Evolutionary conservation across 2,113 vertebrate genomes (phyloP), one percentile per base, ranked within the genome.

Genomic region (Tretioscincus oriximinensis): DNA sequence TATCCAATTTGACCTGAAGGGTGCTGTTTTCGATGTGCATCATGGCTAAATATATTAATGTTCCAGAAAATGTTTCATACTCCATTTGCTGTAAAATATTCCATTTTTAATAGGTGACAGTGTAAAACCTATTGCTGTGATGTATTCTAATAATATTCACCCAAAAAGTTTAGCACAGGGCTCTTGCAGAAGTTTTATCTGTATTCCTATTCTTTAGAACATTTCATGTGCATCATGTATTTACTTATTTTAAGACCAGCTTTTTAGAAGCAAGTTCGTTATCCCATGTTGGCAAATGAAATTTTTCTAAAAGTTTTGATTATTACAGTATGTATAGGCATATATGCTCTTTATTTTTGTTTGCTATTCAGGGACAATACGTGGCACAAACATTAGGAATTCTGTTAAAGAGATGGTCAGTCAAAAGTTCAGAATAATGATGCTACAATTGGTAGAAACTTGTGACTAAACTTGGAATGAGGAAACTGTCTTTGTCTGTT

Each of bases 1-100:
- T 91, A 82, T 71, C 51, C 85, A 92, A 31, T 85, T 86, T 83
- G 90, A 89, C 80, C 78, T 73, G 85, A 91, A 88, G 68, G 69
- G 63, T 73, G 76, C 41, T 71, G 6, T 78, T 82, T 78, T 69
- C 84, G 73, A 81, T 54, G 82, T 81, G 7, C 20, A 84, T 87
- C 81, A 86, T 88, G 71, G 88, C 75, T 88, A 90, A 82, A 83
- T 88, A 77, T 68, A 82, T 88, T 86, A 84, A 86, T 89, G 67
- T 41, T 26, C 26, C 22, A 81, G 41, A 71, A 84, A 91, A 83
- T 83, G 82, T 80, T 84, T 73, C 6, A 61, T 63, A 58, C 22
- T 74, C 79, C 86, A 86, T 85, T 58, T 84, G 80, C 58, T 86
- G 20, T 24, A 84, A 81, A 88, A 47, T 81, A 73, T 83, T 67